These are phyloP conservation scores for Papilio xuthus DNA, from an alignment of 1,140 invertebrate species.

Conservation along the genomic window DNA sequence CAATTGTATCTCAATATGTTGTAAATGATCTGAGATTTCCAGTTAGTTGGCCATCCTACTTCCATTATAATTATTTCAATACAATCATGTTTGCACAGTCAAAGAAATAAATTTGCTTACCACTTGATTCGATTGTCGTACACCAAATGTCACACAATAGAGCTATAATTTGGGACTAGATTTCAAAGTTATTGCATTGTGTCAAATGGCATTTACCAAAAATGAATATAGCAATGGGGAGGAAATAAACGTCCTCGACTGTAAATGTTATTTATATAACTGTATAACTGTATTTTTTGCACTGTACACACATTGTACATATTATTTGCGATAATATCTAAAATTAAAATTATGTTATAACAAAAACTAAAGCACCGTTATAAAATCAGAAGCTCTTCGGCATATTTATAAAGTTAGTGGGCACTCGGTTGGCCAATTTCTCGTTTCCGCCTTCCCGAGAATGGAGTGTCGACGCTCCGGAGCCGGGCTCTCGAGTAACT, in stretches of 20 bases:
- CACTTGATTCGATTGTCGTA: no score
- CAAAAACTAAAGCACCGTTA: neutral
- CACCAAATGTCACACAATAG: no score
- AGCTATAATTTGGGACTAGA: no score
- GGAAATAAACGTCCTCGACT: no score
- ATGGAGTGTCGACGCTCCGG: conserved; percentile 19
- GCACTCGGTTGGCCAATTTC: conserved; percentile 32
- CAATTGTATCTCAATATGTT: conserved; percentile 4
- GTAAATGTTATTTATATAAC: neutral
- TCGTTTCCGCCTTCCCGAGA: conserved; percentile 26
- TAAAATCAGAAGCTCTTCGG: conserved; percentile 26
- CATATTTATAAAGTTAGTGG: conserved; percentile 31
- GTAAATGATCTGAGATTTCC: conserved; percentile 3
- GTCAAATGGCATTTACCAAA: no score
- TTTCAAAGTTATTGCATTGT: no score
- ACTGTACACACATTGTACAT: neutral
- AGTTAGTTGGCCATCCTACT: neutral
- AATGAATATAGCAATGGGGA: no score
- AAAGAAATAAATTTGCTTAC: neutral
- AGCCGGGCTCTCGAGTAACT: conserved; percentile 8
- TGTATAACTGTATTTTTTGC: neutral
- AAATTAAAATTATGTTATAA: neutral
- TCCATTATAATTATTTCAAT: neutral
- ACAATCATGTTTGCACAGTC: neutral
- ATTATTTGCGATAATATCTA: neutral